phyloP scores from a whole-genome alignment of 2,113 vertebrate species.

The Platichthys flesus region DNA sequence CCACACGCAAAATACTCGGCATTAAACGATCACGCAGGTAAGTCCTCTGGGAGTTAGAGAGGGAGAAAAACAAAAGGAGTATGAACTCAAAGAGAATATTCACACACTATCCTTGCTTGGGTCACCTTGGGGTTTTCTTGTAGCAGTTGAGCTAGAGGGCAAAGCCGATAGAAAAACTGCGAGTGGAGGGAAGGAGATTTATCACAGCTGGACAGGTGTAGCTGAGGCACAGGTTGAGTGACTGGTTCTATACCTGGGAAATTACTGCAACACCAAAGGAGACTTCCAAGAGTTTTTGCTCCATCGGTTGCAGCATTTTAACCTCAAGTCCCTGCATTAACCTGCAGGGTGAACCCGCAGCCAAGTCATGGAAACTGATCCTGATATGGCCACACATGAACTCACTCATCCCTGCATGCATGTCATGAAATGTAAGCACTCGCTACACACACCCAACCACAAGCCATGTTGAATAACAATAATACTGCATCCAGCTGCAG shows the following conservation, averaged over 20 bases:
- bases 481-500: slow-evolving; percentile 27
- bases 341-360: not conserved
- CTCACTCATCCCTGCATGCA: slow-evolving; percentile 13
- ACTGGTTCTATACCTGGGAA: slow-evolving; percentile 3
- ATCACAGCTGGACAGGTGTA: slow-evolving; percentile 58
- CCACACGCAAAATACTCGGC: not conserved
- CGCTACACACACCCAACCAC: slow-evolving; percentile 4
- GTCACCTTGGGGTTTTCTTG: slow-evolving; percentile 59
- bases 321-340: not conserved
- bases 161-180: slow-evolving; percentile 13
- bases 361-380: not conserved
- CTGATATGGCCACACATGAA: not conserved
- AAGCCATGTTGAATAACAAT: slow-evolving; percentile 44
- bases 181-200: slow-evolving; percentile 35
- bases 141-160: slow-evolving; percentile 26
- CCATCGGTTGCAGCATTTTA: slow-evolving; percentile 33
- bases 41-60: slow-evolving; percentile 21
- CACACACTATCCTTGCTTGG: slow-evolving; percentile 37
- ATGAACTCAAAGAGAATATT: slow-evolving; percentile 32
- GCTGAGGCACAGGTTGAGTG: slow-evolving; percentile 45
- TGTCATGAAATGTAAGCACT: slow-evolving; percentile 11
- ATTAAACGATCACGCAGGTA: slow-evolving; percentile 32
- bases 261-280: slow-evolving; percentile 38
- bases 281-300: slow-evolving; percentile 20
- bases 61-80: not conserved